phyloP scores from a whole-genome alignment of 2,888 invertebrate species.

The Zaprionus bogoriensis region DNA sequence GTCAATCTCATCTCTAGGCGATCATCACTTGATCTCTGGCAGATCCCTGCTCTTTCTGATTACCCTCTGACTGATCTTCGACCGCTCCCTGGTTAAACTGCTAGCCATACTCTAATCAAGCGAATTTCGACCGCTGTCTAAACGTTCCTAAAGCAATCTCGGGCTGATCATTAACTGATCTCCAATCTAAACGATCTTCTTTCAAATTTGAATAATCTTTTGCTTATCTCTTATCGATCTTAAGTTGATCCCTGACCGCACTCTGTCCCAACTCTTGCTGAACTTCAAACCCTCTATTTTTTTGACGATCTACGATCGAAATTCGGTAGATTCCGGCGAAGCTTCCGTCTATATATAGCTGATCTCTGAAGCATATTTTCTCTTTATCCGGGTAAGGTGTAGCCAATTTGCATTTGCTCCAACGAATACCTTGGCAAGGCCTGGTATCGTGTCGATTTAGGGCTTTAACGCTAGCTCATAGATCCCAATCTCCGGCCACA shows the following conservation, averaged over 20 bases:
- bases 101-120: too few species aligned
- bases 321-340: too few species aligned
- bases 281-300: not conserved
- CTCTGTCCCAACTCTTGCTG: not conserved
- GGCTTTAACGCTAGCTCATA: not conserved
- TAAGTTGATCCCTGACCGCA: not conserved
- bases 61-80: not conserved
- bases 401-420: too few species aligned
- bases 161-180: not conserved
- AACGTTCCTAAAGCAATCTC: not conserved
- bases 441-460: not conserved
- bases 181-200: not conserved
- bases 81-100: not conserved
- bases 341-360: too few species aligned
- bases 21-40: not conserved
- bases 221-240: not conserved
- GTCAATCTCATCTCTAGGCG: too few species aligned
- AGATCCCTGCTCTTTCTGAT: not conserved
- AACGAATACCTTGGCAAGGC: not conserved
- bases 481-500: constrained; percentile 41
- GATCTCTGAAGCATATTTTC: too few species aligned
- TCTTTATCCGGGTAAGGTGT: too few species aligned
- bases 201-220: not conserved
- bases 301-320: too few species aligned
- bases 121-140: not conserved